These are phyloP conservation scores for Natator depressus DNA, from an alignment of 2,113 vertebrate genomes.

Conservation along the genomic window DNA sequence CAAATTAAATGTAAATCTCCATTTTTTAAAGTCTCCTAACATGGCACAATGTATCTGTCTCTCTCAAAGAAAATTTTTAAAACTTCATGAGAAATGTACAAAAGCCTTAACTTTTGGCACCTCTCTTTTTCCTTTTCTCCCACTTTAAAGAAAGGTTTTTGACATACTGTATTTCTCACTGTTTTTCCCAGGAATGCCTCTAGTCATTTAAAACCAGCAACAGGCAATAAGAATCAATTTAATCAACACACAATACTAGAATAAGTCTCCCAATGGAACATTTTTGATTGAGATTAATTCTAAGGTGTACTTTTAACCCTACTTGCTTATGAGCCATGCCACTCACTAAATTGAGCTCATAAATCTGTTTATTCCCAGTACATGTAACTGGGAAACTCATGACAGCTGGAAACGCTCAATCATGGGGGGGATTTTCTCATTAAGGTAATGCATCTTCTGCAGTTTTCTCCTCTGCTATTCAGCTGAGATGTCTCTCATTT, in stretches of 20 bases:
- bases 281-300: background rate
- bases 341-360: fast-evolving
- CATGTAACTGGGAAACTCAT: background rate
- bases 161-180: background rate
- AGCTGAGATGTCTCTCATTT: background rate
- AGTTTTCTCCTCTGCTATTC: background rate
- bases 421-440: background rate
- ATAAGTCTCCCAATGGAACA: background rate
- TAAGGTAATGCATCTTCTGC: background rate
- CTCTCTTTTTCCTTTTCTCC: background rate
- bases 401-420: background rate
- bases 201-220: background rate
- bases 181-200: background rate
- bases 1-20: background rate
- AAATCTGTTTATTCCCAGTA: background rate
- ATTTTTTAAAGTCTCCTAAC: background rate
- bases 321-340: fast-evolving
- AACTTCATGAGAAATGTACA: background rate
- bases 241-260: background rate
- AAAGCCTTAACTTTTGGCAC: background rate
- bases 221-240: background rate
- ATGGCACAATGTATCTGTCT: background rate
- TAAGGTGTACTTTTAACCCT: background rate
- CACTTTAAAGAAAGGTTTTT: background rate
- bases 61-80: background rate